Percentiles rank a stretch among this genome's conserved stretches.
Evolutionary conservation across 92 coral and sea anemone species (phyloP).

Genomic region (Chrysogorgia sp.): DNA sequence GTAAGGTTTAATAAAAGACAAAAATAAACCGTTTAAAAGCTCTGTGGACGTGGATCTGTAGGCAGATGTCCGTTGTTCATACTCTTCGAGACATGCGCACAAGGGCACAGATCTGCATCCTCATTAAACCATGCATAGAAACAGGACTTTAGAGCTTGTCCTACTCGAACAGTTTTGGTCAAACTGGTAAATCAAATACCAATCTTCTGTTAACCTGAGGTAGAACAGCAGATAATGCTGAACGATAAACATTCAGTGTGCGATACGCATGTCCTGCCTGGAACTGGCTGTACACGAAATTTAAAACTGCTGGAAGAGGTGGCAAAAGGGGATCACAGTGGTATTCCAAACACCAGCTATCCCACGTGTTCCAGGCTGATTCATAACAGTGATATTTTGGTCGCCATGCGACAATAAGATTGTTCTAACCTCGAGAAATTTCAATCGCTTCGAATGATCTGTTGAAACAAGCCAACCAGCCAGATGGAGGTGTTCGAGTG

Average conservation of each 20-base stretch:
- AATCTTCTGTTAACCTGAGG: constrained; percentile 39
- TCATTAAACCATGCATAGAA: constrained; percentile 50
- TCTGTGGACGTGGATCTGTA: no score
- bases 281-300: constrained; percentile 4
- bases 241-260: constrained; percentile 12
- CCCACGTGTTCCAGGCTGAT: constrained; percentile 32
- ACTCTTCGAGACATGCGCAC: constrained; percentile 53
- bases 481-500: constrained; percentile 22
- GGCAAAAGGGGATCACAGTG: constrained; percentile 38
- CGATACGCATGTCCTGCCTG: constrained; percentile 30
- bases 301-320: constrained; percentile 26
- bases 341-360: constrained; percentile 39
- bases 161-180: constrained; percentile 42
- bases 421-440: constrained; percentile 23
- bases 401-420: constrained; percentile 23
- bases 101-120: constrained; percentile 49
- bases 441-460: constrained; percentile 16
- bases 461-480: constrained; percentile 12
- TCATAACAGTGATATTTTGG: constrained; percentile 6
- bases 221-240: constrained; percentile 39
- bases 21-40: no score
- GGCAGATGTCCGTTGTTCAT: constrained; percentile 40
- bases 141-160: constrained; percentile 40
- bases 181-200: constrained; percentile 49
- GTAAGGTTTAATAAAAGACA: constrained; percentile 14